Conservation (phyloP, 2,888 invertebrate genomes). For the Macropis europaea region DNA sequence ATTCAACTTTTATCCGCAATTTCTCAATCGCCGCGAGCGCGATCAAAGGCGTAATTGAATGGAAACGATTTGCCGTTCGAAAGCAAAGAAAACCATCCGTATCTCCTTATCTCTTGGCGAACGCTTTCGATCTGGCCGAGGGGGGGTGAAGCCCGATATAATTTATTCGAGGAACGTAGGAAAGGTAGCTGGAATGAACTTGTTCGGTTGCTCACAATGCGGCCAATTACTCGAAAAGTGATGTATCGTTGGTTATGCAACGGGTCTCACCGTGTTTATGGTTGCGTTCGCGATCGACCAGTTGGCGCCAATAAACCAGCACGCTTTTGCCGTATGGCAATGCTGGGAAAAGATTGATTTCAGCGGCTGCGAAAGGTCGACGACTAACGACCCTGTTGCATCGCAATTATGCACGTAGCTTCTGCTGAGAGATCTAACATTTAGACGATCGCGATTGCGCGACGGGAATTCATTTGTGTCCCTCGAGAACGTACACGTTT, state of each 20-base stretch:
- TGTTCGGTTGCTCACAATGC: slow-evolving; percentile 49
- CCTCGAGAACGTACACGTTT: no score
- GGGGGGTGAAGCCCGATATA: slow-evolving; percentile 9
- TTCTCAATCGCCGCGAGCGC: no score
- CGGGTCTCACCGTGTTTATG: slow-evolving; percentile 36
- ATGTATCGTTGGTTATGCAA: slow-evolving; percentile 64
- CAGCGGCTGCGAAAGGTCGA: slow-evolving; percentile 6
- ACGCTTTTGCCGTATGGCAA: not conserved
- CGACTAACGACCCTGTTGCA: not conserved
- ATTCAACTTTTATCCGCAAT: no score
- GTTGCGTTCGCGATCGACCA: slow-evolving; percentile 37
- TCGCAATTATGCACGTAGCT: not conserved
- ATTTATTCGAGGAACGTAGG: slow-evolving; percentile 49
- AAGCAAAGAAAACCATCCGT: not conserved
- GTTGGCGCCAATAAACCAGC: not conserved
- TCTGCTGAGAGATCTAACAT: not conserved
- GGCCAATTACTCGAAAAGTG: slow-evolving; percentile 63
- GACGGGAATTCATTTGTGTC: not conserved
- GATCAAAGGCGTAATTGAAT: slow-evolving; percentile 28
- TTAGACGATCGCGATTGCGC: not conserved
- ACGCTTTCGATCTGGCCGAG: not conserved
- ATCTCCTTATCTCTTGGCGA: slow-evolving; percentile 2
- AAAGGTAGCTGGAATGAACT: slow-evolving; percentile 51
- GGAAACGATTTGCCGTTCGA: not conserved
- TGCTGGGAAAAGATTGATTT: slow-evolving; percentile 8